phyloP scores from a whole-genome alignment of 2,797 vertebrate species.

The Helostoma temminkii region DNA sequence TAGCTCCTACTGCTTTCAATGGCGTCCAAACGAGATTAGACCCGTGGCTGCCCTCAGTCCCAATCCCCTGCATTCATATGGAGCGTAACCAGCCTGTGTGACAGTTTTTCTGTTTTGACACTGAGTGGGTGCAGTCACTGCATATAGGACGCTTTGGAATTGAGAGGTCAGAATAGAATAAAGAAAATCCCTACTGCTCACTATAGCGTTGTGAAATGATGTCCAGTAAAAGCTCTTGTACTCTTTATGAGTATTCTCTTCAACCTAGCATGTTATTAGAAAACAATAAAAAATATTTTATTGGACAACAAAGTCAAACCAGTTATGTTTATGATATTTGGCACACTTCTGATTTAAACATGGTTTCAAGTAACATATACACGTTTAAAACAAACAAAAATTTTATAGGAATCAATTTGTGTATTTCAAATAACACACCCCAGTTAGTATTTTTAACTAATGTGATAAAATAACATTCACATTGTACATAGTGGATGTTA shows the following conservation, averaged over 20 bases:
- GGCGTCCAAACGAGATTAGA: constrained; percentile 87
- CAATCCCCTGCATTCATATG: constrained; percentile 83
- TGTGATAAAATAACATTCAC: constrained; percentile 39
- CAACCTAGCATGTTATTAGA: constrained; percentile 20
- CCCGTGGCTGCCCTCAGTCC: constrained; percentile 81
- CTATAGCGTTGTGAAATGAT: constrained; percentile 42
- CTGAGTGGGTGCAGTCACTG: constrained; percentile 74
- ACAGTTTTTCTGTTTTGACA: constrained; percentile 83
- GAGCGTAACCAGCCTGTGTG: constrained; percentile 81
- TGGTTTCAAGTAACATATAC: background rate
- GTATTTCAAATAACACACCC: constrained; percentile 24
- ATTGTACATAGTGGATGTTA: constrained; percentile 18
- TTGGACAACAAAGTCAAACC: constrained; percentile 28
- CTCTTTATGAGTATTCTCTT: constrained; percentile 10
- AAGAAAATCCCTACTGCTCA: constrained; percentile 61
- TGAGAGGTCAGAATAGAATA: constrained; percentile 78
- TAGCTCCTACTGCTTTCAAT: constrained; percentile 84
- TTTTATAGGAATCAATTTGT: constrained; percentile 11
- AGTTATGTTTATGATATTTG: constrained; percentile 60
- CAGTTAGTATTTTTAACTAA: constrained; percentile 29
- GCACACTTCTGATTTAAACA: constrained; percentile 46
- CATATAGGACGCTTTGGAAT: constrained; percentile 72
- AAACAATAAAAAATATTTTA: constrained; percentile 24
- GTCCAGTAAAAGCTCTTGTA: constrained; percentile 25
- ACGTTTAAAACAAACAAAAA: constrained; percentile 6